Conservation (phyloP, 2,888 invertebrate genomes). For the Diarsia rubi region DNA sequence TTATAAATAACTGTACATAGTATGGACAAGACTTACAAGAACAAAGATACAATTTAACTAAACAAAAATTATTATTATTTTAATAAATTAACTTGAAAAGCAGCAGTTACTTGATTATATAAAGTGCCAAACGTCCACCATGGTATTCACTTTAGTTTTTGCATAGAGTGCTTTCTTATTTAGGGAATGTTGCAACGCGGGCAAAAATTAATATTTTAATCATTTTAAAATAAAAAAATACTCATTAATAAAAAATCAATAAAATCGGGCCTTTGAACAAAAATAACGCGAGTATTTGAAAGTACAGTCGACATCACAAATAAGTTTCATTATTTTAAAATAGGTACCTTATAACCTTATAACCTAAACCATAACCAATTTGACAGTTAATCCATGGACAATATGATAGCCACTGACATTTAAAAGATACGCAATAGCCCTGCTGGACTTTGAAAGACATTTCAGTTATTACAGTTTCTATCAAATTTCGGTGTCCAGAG, state of each 20-base stretch:
- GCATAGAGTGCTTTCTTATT: not conserved
- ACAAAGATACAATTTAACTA: conserved; percentile 21
- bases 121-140: conserved; percentile 44
- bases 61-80: conserved; percentile 11
- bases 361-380: no score
- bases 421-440: no score
- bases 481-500: no score
- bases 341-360: not conserved
- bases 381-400: no score
- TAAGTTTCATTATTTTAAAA: not conserved
- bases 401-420: no score
- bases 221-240: no score
- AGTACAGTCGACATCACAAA: conserved; percentile 5
- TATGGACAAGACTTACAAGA: conserved; percentile 5
- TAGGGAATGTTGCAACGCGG: not conserved
- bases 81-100: conserved; percentile 14
- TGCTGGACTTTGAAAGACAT: no score
- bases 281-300: not conserved
- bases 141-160: conserved; percentile 8
- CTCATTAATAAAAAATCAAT: not conserved
- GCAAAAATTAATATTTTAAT: not conserved
- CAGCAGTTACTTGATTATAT: conserved; percentile 17
- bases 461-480: no score
- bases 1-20: not conserved
- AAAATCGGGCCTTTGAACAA: not conserved